Evolutionary conservation across 1,140 invertebrate species (phyloP), one percentile per base, ranked within the genome.

Genomic region (Hirudo medicinalis): DNA sequence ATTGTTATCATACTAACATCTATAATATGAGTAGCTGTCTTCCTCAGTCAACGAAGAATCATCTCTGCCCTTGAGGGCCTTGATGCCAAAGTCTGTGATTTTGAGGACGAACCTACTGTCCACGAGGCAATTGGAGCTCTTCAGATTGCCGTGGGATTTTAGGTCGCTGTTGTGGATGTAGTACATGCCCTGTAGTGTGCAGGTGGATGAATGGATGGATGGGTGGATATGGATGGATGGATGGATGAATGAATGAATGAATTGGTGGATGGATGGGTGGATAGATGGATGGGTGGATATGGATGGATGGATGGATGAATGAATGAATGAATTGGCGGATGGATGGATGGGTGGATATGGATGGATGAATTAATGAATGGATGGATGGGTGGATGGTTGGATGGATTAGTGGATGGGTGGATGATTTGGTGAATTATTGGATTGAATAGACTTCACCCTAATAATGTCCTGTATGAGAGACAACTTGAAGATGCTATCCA

Each of bases 91-190:
- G 80, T 98, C 94, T 0, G 94, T 90, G 54, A 99, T 90, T 86
- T 99, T 99, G 1, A 99, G 84, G 0, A 97, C 93, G 80, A 99
- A 99, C 36, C 94, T 86, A 22, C 91, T 93, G 79, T 99, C 95
- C 0, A 99, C 94, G 0, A 99, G 90, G 81, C 95, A 99, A 80
- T 99, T 99, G 40, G 91, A 91, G 0, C 94, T 97, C 78, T 95
- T 98, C 15, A 99, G 83, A 77, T 90, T 90, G 0, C 95, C 96
- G 79, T 99, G 96, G n/a, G 89, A 91, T 75, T 88, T 88, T 4
- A 99, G 88, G 75, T 92, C 90, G 54, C 89, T 92, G 55, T 86
- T 86, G 78, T 99, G 95, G 0, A 99, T 84, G 79, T 94, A 98
- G 66, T 87, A 83, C 91, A 98, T 94, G 13, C 94, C 96, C 85